A percentile compares a stretch with the other conserved stretches of the same genome.
Conservation (phyloP, 2,888 invertebrate genomes). For the Luperina nickerlii region DNA sequence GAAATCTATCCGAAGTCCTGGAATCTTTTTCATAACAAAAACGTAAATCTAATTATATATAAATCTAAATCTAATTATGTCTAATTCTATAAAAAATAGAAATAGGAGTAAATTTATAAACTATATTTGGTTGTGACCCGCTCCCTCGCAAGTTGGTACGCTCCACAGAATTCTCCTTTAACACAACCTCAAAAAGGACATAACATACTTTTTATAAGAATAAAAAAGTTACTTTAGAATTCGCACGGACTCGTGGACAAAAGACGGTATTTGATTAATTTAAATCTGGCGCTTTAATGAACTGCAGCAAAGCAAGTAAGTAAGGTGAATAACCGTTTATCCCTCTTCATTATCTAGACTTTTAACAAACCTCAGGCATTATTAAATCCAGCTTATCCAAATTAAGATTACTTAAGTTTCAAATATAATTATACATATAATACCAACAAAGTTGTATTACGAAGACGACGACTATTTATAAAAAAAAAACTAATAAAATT, state of each 20-base stretch:
- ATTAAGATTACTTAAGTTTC: constrained; percentile 9
- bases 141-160: too few relatives aligned
- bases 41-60: too few relatives aligned
- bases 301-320: not conserved
- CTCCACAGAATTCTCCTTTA: too few relatives aligned
- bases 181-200: not conserved
- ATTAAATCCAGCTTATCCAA: not conserved
- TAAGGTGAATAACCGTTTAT: not conserved
- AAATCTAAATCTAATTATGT: too few relatives aligned
- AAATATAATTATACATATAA: too few relatives aligned
- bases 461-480: not conserved
- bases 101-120: too few relatives aligned
- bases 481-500: not conserved
- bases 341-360: not conserved
- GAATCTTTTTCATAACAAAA: too few relatives aligned
- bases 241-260: not conserved
- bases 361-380: not conserved
- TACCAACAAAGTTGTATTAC: not conserved
- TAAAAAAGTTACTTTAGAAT: not conserved
- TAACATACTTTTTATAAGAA: not conserved
- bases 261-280: not conserved
- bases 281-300: not conserved
- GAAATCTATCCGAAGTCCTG: too few relatives aligned
- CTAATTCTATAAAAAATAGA: too few relatives aligned
- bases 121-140: too few relatives aligned